These are phyloP conservation scores for Cheumatopsyche charites DNA, from an alignment of 1,140 invertebrate species.

Conservation along the genomic window DNA sequence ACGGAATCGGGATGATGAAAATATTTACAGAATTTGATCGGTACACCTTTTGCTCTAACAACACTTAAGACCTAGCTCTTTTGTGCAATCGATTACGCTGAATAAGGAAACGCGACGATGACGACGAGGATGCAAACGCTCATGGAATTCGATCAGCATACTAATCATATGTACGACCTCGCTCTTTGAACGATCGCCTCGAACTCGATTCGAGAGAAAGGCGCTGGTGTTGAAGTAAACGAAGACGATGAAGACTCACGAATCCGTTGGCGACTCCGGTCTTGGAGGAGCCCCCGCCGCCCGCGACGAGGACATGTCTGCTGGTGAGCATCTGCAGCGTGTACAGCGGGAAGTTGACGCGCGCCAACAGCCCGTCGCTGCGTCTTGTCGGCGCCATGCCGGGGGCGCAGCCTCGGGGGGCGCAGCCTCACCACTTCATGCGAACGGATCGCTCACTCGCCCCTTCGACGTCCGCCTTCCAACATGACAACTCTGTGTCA, in stretches of 20 bases:
- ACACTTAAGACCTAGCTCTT: too few relatives aligned
- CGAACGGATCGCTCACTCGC: background rate
- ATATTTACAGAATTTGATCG: too few relatives aligned
- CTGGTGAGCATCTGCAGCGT: conserved; percentile 87
- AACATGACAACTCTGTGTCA: conserved; percentile 48
- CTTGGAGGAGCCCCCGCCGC: conserved; percentile 93
- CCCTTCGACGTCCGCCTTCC: conserved; percentile 36
- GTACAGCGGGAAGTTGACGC: conserved; percentile 93
- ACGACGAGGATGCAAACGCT: too few relatives aligned
- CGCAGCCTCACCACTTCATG: background rate
- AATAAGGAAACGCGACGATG: too few relatives aligned
- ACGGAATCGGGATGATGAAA: too few relatives aligned
- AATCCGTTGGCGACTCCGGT: conserved; percentile 96
- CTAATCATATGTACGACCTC: too few relatives aligned
- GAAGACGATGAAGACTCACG: conserved; percentile 64
- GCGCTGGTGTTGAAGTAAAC: too few relatives aligned
- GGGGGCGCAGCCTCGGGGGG: conserved; percentile 15
- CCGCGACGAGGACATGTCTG: conserved; percentile 91
- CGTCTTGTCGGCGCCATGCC: conserved; percentile 42
- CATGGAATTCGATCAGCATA: too few relatives aligned
- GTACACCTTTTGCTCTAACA: too few relatives aligned
- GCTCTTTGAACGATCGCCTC: too few relatives aligned
- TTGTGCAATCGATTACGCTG: too few relatives aligned
- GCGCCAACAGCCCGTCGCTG: conserved; percentile 73
- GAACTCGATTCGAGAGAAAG: too few relatives aligned